Percentiles rank a stretch among this genome's conserved stretches.
These are phyloP conservation scores for Dryococelus australis DNA, from an alignment of 2,888 invertebrate genomes.

Conservation along the genomic window DNA sequence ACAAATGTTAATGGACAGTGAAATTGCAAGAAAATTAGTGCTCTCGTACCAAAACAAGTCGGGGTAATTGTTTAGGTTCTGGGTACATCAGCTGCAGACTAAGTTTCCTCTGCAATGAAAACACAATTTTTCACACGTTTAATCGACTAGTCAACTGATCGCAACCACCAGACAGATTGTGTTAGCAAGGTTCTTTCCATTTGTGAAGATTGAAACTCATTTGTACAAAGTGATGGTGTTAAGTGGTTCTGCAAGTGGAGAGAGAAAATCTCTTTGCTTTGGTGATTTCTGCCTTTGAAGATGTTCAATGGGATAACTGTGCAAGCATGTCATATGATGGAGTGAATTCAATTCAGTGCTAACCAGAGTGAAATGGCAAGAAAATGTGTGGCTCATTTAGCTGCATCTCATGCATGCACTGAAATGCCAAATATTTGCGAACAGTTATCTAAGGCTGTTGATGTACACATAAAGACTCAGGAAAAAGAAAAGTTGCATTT, in stretches of 20 bases:
- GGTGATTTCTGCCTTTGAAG: neutral
- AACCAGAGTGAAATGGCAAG: conserved; percentile 4
- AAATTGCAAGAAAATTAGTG: neutral
- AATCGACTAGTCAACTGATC: neutral
- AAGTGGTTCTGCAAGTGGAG: neutral
- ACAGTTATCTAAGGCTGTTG: conserved; percentile 23
- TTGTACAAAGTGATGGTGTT: neutral
- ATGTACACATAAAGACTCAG: conserved; percentile 21
- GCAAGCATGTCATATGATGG: neutral
- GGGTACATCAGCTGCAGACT: neutral
- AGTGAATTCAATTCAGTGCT: conserved; percentile 23
- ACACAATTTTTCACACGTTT: neutral
- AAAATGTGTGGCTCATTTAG: neutral
- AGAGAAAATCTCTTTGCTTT: conserved; percentile 3
- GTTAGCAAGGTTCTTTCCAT: neutral
- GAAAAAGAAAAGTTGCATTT: conserved; percentile 9
- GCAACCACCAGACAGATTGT: neutral
- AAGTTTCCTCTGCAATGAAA: neutral
- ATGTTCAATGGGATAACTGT: conserved; percentile 16
- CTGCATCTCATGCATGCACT: conserved; percentile 29
- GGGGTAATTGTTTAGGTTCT: neutral
- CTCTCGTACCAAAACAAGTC: conserved; percentile 9
- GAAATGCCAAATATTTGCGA: conserved; percentile 26
- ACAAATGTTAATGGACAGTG: neutral
- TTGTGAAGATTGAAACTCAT: too few relatives aligned